Conservation (phyloP, 2,797 vertebrate species). For the Phylloscopus collybita region DNA sequence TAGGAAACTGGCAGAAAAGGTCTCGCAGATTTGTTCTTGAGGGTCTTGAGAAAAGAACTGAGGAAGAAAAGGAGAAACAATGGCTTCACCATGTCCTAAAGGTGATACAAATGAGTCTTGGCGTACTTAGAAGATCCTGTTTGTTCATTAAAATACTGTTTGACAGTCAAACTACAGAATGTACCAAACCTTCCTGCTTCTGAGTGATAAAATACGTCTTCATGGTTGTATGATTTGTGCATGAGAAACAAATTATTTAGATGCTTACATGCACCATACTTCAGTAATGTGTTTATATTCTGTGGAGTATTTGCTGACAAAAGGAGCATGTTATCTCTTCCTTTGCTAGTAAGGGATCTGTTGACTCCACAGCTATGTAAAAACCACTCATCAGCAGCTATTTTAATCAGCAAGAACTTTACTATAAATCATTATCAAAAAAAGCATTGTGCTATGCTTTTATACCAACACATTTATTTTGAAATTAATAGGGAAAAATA, state of each 20-base stretch:
- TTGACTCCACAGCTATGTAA: conserved; percentile 52
- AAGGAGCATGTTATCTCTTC: conserved; percentile 69
- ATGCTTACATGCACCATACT: conserved; percentile 52
- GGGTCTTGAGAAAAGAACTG: not conserved
- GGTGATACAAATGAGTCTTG: conserved; percentile 6
- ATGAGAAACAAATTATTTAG: conserved; percentile 50
- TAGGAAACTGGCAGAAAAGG: conserved; percentile 31
- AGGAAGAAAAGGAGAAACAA: conserved; percentile 12
- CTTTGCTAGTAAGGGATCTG: conserved; percentile 18
- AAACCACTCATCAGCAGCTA: conserved; percentile 62
- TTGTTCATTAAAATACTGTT: conserved; percentile 37
- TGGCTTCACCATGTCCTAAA: not conserved
- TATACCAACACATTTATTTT: conserved; percentile 57
- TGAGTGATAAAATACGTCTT: conserved; percentile 5
- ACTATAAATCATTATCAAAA: conserved; percentile 64
- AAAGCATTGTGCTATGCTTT: conserved; percentile 21
- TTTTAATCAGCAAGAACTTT: conserved; percentile 63
- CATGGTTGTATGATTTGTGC: conserved; percentile 43
- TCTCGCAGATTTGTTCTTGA: conserved; percentile 68
- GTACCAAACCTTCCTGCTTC: not conserved
- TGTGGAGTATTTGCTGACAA: conserved; percentile 76
- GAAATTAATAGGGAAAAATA: conserved; percentile 67
- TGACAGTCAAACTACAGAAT: not conserved
- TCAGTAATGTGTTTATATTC: conserved; percentile 61
- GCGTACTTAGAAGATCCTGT: not conserved